Evolutionary conservation across 2,888 invertebrate genomes (phyloP), one percentile per base, ranked within the genome.

Genomic region (Dione vanillae): DNA sequence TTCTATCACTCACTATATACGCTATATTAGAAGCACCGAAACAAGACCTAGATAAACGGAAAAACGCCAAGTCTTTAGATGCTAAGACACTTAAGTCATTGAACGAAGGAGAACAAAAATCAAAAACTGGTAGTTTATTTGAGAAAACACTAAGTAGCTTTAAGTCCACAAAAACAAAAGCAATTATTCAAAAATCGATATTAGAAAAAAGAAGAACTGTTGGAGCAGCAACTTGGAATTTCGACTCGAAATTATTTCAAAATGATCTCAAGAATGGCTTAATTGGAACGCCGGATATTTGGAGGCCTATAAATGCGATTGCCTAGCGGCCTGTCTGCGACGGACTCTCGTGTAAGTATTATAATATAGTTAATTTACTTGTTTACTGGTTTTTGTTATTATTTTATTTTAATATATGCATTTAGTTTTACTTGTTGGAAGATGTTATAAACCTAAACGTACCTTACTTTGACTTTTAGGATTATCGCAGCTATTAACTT

Each of bases 1-100:
- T 96, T 83, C 89, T 96, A 64, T 95, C 95, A 1, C 92, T 96
- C 41, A 96, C 96, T 8, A 94, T 96, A 66, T 96, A 96, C 81
- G 96, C 96, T 20, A 86, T 96, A 78, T 86, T 96, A 78, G 95
- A 95, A 79, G 94, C 95, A 58, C 93, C 94, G 19, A 93, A 92
- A 84, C 76, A 80, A 78, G 87, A 90, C 58, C 75, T 83, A 70
- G 85, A 89, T 71, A 93, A 89, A 78, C 83, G 88, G 67, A 90
- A 85, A 79, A 87, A 79, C 76, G 80, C 83, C 76, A 84, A 91
- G 88, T 81, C 85, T 7, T 78, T 85, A 75, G 90, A 89, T 47
- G 74, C 83, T 20, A 92, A 87, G 79, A 77, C 83, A 14, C 61
- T 90, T 3, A 89, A 90, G 75, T 86, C 90, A 41, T 80, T 89